These are phyloP conservation scores for Eptesicus fuscus DNA, from an alignment of 2,113 vertebrate genomes.

Conservation along the genomic window DNA sequence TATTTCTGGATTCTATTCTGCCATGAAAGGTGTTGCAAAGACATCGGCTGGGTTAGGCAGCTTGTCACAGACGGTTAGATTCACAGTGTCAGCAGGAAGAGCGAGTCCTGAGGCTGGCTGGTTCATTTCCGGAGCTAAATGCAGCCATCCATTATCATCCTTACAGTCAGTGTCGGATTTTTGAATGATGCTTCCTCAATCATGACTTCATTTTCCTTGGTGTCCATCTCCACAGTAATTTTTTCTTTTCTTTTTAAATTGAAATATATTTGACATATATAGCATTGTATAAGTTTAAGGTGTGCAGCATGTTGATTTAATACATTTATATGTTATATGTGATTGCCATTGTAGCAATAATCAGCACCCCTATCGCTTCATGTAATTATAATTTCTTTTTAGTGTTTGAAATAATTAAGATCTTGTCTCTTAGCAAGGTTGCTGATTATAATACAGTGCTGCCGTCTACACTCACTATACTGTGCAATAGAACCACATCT, in stretches of 20 bases:
- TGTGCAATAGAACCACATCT: not conserved
- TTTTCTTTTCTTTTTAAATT: not conserved
- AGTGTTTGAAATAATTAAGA: not conserved
- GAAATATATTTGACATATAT: not conserved
- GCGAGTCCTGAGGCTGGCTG: not conserved
- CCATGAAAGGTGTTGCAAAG: not conserved
- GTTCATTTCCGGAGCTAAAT: conserved; percentile 16
- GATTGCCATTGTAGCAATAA: not conserved
- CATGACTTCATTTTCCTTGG: conserved; percentile 31
- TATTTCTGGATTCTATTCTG: not conserved
- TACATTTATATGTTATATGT: not conserved
- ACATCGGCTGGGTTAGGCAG: not conserved
- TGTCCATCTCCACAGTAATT: not conserved
- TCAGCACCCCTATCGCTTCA: not conserved
- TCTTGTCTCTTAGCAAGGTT: not conserved
- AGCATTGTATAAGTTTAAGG: not conserved
- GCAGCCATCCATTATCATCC: not conserved
- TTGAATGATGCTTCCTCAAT: not conserved
- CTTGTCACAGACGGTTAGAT: not conserved
- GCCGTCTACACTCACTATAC: not conserved
- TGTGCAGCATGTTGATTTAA: not conserved
- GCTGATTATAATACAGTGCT: not conserved
- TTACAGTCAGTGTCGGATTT: not conserved
- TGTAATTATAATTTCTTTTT: not conserved
- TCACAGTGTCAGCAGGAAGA: not conserved